Conservation (phyloP, 92 coral and sea anemone species). For the Phenganax stokvisi region DNA sequence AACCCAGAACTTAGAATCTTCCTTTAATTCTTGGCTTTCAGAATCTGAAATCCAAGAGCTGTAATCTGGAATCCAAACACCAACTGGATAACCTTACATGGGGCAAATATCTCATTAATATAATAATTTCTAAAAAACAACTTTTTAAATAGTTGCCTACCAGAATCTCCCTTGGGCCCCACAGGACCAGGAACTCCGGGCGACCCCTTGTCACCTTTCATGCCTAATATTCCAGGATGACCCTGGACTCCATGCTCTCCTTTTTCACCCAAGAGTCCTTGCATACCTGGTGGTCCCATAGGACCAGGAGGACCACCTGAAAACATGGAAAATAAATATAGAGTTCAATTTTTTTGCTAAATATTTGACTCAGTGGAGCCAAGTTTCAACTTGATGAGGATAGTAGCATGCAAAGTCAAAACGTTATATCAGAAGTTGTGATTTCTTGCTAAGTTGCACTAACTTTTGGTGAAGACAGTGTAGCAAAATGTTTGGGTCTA, state of each 20-base stretch:
- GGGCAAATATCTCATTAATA: no score
- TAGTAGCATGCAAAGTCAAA: background rate
- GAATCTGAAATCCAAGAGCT: no score
- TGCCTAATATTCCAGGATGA: slow-evolving; percentile 25
- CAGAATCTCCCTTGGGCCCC: slow-evolving; percentile 49
- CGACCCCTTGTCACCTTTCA: slow-evolving; percentile 34
- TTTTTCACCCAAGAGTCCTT: slow-evolving; percentile 39
- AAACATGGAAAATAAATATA: background rate
- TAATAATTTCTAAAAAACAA: no score
- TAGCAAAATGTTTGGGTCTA: background rate
- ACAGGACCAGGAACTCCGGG: background rate
- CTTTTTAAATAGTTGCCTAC: background rate
- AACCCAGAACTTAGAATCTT: no score
- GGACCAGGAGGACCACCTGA: background rate
- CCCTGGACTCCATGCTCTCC: slow-evolving; percentile 40
- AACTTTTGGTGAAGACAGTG: background rate
- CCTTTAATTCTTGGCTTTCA: no score
- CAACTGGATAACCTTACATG: no score
- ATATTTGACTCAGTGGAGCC: no score
- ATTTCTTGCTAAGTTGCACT: background rate
- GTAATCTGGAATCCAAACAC: no score
- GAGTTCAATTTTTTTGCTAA: background rate
- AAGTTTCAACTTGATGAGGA: no score
- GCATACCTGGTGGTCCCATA: slow-evolving; percentile 36
- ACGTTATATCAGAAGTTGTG: background rate